Base-by-base conservation (phyloP, 2,113 vertebrate species). In the Centrocercus urophasianus region DNA sequence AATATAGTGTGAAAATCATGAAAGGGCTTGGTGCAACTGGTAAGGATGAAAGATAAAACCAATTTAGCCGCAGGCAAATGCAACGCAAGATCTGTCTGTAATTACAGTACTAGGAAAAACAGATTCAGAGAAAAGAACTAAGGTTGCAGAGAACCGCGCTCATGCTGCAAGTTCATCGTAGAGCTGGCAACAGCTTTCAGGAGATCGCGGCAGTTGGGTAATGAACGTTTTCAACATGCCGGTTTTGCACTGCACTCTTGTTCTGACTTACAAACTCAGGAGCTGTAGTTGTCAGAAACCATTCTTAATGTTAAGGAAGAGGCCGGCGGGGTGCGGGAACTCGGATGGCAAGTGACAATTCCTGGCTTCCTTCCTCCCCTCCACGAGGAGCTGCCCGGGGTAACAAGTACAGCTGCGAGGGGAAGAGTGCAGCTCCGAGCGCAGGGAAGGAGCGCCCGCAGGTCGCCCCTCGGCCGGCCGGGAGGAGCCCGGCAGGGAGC, bases 391-490 rank as follows among this genome's bases (percentile, higher is more conserved):
- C 50, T 48, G 15, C 32, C 17, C n/a, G 25, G 15, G 27, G 52
- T 54, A 54, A 27, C 16, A 10, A 54, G 52, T 30, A 17, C 5
- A 28, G 0, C 7, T 3, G 6, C 2, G 1, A 21, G 27, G 25
- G 59, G 27, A 57, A 70, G 8, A 54, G 52, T 2, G 28, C 27
- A 54, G 52, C 48, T 50, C 48, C 22, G 27, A 54, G 52, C 52
- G 52, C 52, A 28, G 27, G 5, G 25, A 54, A 54, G 7, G 50
- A 54, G 13, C 25, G 13, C 50, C 50, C 13, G 25, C 52, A 8
- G 48, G 12, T 50, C 24, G 12, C 48, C 48, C 12, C 48, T 50
- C 48, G 48, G 13, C 24, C 48, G 24, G 21, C 48, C 22, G 22
- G 50, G 25, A 28, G 8, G 25, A 52, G 50, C 50, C 13, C 50